Base-by-base conservation (phyloP, 2,113 vertebrate species). In the Sapayoa aenigma region DNA sequence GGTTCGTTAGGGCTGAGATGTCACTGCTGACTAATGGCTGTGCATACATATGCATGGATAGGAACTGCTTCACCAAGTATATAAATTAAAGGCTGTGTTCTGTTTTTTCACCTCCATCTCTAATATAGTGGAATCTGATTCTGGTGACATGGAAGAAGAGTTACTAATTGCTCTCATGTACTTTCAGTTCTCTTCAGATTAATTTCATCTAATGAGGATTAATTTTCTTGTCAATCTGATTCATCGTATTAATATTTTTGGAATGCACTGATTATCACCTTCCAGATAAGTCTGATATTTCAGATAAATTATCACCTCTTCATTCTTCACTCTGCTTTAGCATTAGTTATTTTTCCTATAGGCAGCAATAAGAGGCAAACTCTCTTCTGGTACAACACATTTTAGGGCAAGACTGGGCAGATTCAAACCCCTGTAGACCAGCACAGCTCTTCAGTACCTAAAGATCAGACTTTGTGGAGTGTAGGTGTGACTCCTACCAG, bases 1-100 rank as follows among this genome's bases (percentile, higher is more conserved):
- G 96, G 96, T 93, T 96, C 11, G 72, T 94, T 91, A 94, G 96
- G 96, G 95, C 84, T 97, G 97, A 97, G 96, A 97, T 97, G 95
- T 95, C 92, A 79, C 95, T 94, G 95, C 66, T 89, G 83, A 73
- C 88, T 91, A 79, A 87, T 42, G 76, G 72, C 44, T 89, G 81
- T 94, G 88, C 92, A 92, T 95, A 95, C 90, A 93, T 96, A 97
- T 92, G 95, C 96, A 92, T 94, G 93, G 80, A 93, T 17, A 97
- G 96, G 94, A 96, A 97, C 87, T 69, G 93, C 94, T 94, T 96
- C 87, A 95, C 95, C 86, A 49, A 95, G 95, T 83, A 94, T 12
- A 84, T 86, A 82, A 78, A 95, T 81, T 83, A 89, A 93, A 86
- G 94, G 83, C 90, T 68, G 65, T 69, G 56, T 80, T 93, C 81